Base-by-base conservation (phyloP, 2,113 vertebrate genomes). In the Piprites chloris region DNA sequence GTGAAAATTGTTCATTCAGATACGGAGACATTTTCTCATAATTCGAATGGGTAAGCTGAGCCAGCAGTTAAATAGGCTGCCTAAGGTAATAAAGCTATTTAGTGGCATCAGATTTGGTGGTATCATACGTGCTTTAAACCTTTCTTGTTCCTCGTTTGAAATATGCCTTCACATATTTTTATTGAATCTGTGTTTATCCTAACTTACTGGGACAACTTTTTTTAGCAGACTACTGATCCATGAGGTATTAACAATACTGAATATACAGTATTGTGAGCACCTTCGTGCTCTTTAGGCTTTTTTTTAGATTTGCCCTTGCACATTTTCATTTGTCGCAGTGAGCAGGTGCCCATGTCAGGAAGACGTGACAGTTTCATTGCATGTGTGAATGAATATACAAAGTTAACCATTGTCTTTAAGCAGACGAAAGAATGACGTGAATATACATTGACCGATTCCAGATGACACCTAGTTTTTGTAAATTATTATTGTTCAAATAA, bases 211-310 rank as follows among this genome's bases (percentile, higher is more conserved):
- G 58, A 23, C 27, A 44, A 39, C 9, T 46, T 30, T 30, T 63
- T 67, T 68, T 74, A 81, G 9, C 61, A 95, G 62, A 35, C 50
- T 62, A 18, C 15, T 66, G 28, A 65, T 68, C 18, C 27, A 35
- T 32, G 9, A 14, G 2, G 27, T 81, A 62, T 46, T 74, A 73
- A 16, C 14, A 69, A 58, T 37, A 30, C 11, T 27, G 33, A 76
- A 14, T 20, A 68, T 37, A 11, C 3, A 83, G 24, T 7, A n/a
- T n/a, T n/a, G n/a, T n/a, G n/a, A n/a, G n/a, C 61, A 42, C 21
- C 61, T 68, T 22, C 0, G 0, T 41, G n/a, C 2, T 66, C n/a
- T 35, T 88, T 24, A 3, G 11, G 9, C 5, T 12, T 55, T 14
- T 68, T 69, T 41, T 62, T 13, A 11, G 22, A 21, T 30, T 86